Conservation (phyloP, 2,888 invertebrate species). For the Adelphocoris suturalis region DNA sequence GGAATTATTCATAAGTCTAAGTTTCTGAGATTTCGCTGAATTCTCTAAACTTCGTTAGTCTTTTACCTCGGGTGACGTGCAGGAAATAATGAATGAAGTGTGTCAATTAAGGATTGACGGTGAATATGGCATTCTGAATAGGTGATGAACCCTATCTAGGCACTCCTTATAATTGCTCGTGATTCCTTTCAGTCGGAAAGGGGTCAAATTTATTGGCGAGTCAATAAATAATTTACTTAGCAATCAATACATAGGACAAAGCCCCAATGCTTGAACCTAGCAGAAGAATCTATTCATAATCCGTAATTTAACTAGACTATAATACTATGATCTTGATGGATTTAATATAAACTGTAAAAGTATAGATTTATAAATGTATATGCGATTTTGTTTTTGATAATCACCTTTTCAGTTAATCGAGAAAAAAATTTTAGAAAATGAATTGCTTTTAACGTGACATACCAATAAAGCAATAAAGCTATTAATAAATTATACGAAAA, state of each 20-base stretch:
- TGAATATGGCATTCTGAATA: background rate
- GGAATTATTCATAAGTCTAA: background rate
- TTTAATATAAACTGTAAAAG: no score
- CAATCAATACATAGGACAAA: background rate
- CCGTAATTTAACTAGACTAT: no score
- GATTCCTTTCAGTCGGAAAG: background rate
- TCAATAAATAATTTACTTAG: background rate
- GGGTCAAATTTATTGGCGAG: background rate
- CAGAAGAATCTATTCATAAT: no score
- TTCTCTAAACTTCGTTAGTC: background rate
- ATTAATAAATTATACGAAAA: no score
- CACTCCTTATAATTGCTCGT: background rate
- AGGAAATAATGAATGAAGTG: background rate
- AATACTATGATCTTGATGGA: no score
- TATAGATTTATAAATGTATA: no score
- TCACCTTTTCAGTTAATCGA: no score
- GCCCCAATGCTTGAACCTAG: background rate
- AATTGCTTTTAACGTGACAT: no score
- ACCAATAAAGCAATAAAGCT: no score
- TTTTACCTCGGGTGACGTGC: background rate
- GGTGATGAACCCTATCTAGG: background rate
- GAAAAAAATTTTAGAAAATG: no score
- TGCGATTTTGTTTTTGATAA: no score
- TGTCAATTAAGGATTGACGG: background rate
- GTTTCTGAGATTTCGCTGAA: conserved; percentile 1